phyloP scores from a whole-genome alignment of 2,113 vertebrate genomes.

The Spea multiplicata region DNA sequence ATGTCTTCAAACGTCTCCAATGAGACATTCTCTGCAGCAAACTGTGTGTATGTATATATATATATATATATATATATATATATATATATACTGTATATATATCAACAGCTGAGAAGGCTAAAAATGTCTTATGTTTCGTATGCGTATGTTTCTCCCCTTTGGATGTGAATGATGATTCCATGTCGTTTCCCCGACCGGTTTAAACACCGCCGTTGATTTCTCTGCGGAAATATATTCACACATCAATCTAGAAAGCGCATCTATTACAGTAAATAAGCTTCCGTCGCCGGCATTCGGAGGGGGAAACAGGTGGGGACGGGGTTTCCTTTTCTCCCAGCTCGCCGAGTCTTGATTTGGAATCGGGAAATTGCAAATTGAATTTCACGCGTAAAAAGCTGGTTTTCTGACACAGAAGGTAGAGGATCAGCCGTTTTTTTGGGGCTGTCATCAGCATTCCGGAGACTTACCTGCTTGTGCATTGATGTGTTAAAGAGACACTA shows the following conservation, averaged over 20 bases:
- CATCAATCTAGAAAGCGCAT: background rate
- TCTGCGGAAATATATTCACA: slow-evolving; percentile 34
- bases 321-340: background rate
- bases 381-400: background rate
- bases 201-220: slow-evolving; percentile 37
- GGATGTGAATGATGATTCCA: slow-evolving; percentile 17
- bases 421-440: background rate
- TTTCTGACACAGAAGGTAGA: background rate
- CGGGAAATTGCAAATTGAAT: background rate
- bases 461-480: too few relatives aligned
- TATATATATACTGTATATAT: background rate
- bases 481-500: too few relatives aligned
- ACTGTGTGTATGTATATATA: too few relatives aligned
- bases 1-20: slow-evolving; percentile 46
- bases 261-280: slow-evolving; percentile 16
- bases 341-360: background rate
- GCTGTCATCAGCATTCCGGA: background rate
- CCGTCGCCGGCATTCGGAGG: background rate
- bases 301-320: slow-evolving; percentile 4
- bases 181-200: background rate
- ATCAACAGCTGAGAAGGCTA: slow-evolving; percentile 13
- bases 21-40: slow-evolving; percentile 23
- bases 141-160: background rate
- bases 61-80: background rate
- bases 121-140: background rate